Evolutionary conservation across 2,888 invertebrate genomes (phyloP), one percentile per base, ranked within the genome.

Genomic region (Agrochola lychnidis): DNA sequence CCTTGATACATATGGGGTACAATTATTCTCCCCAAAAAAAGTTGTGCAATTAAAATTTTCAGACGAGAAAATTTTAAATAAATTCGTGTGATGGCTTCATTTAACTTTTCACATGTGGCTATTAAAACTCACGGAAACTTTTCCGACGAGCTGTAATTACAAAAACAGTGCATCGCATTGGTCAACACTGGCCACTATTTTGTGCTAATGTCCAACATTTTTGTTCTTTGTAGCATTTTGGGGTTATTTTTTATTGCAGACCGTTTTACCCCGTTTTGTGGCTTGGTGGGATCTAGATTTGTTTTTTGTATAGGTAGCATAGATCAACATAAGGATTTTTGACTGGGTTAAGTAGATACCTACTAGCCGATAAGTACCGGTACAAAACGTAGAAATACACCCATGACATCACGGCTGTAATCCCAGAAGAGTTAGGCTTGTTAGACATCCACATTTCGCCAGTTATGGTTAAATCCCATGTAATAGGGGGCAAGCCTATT

Each of bases 111-210:
- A 70, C 76, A 73, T 82, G 84, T 79, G 75, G 87, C 89, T 82
- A 83, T 88, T 88, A 87, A 85, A 89, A 89, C 87, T 88, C 83
- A 72, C 75, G 72, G 72, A 36, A 89, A 89, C 82, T 90, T 86
- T 89, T 73, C 71, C 85, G 66, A 73, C 83, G 81, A 76, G 71
- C 64, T 84, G 85, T 87, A 83, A 87, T 87, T 87, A 84, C 87
- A 84, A 88, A 86, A 87, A 85, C 81, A 83, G 78, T 76, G 76
- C 78, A 84, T 76, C 48, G 81, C 83, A 83, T 76, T 76, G 84
- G 78, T 79, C 79, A 69, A 79, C 77, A 73, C 62, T 22, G 59
- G 9, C 66, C 78, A 73, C 69, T 79, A 85, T 81, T 80, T 69
- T 45, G 73, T 76, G 63, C 61, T 73, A 57, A 78, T 64, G 66